These are phyloP conservation scores for Elegia similella DNA, from an alignment of 2,888 invertebrate genomes.

Conservation along the genomic window DNA sequence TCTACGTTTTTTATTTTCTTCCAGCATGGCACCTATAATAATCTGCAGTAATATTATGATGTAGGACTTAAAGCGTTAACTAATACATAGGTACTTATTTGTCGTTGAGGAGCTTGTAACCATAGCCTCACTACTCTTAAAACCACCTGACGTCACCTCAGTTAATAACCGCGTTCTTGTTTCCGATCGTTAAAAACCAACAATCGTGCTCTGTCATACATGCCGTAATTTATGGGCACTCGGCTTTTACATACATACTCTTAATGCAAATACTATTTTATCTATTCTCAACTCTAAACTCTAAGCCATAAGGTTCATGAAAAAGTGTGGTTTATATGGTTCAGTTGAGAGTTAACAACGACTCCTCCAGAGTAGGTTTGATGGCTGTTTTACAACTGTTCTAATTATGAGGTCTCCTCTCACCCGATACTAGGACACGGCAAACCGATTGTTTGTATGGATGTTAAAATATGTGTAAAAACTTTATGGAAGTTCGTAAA, in stretches of 20 bases:
- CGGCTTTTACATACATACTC: slow-evolving; percentile 44
- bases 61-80: too few species aligned
- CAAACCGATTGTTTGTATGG: slow-evolving; percentile 60
- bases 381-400: slow-evolving; percentile 77
- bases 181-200: slow-evolving; percentile 63
- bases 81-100: too few species aligned
- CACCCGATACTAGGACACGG: slow-evolving; percentile 59
- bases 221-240: slow-evolving; percentile 69
- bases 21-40: too few species aligned
- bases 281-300: slow-evolving; percentile 33
- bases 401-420: slow-evolving; percentile 76
- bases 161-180: slow-evolving; percentile 54
- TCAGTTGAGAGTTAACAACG: slow-evolving; percentile 47
- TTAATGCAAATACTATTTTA: slow-evolving; percentile 15
- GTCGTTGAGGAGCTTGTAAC: not conserved
- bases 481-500: slow-evolving; percentile 57
- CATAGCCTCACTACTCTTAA: not conserved
- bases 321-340: slow-evolving; percentile 27
- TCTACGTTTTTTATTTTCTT: too few species aligned
- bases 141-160: slow-evolving; percentile 40
- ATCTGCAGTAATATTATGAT: too few species aligned
- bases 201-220: slow-evolving; percentile 72
- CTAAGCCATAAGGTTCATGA: slow-evolving; percentile 18
- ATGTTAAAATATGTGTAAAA: slow-evolving; percentile 60
- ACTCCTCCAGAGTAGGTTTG: slow-evolving; percentile 67